Percentiles rank a stretch among this genome's conserved stretches.
These are phyloP conservation scores for Eupeodes corollae DNA, from an alignment of 1,140 invertebrate species.

Conservation along the genomic window DNA sequence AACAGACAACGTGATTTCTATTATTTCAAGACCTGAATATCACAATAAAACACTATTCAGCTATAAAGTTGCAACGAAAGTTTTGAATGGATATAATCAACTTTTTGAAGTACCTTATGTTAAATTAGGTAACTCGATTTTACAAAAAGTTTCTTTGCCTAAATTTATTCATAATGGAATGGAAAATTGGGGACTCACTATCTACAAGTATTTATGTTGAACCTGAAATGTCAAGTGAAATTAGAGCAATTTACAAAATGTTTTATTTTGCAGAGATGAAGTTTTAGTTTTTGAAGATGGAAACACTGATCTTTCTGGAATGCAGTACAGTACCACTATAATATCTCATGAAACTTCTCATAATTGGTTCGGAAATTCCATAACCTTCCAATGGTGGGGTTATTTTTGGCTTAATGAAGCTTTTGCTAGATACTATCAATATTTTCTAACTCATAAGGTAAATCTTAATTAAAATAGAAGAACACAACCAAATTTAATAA, in stretches of 20 bases:
- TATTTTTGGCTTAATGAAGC: constrained; percentile 57
- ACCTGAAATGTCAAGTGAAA: background rate
- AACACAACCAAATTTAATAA: background rate
- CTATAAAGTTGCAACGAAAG: constrained; percentile 39
- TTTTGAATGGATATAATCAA: constrained; percentile 36
- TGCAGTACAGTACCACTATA: constrained; percentile 40
- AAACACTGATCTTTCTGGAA: constrained; percentile 34
- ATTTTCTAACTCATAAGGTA: constrained; percentile 43
- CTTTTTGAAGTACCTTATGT: constrained; percentile 39
- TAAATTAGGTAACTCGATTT: constrained; percentile 35
- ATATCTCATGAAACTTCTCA: constrained; percentile 53
- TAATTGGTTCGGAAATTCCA: constrained; percentile 57
- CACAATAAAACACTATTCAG: constrained; percentile 48
- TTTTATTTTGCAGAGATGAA: constrained; percentile 23
- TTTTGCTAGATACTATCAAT: constrained; percentile 56
- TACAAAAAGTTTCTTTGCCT: constrained; percentile 60
- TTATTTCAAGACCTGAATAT: constrained; percentile 56
- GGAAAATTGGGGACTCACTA: constrained; percentile 76
- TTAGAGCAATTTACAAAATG: background rate
- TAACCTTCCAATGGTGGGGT: constrained; percentile 56
- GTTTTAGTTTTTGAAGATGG: constrained; percentile 33
- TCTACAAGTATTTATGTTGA: constrained; percentile 39
- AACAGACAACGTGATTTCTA: constrained; percentile 32
- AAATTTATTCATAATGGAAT: constrained; percentile 67
- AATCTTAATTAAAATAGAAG: constrained; percentile 29